Base-by-base conservation (phyloP, 2,888 invertebrate genomes). In the Hemaris fuciformis region DNA sequence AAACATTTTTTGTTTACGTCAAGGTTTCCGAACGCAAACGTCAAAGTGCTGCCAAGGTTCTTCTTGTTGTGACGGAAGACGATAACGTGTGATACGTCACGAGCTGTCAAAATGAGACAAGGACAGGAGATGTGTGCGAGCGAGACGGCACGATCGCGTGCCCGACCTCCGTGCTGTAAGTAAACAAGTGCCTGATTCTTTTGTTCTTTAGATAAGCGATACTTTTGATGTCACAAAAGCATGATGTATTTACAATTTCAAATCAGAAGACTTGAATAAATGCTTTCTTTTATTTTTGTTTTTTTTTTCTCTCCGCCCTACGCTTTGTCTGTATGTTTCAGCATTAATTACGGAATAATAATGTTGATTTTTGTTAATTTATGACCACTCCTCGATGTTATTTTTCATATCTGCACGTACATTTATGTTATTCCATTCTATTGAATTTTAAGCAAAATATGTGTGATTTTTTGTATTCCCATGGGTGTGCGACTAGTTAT, bases 71-170 rank as follows among this genome's bases (percentile, higher is more conserved):
- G 73, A 69, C 67, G 68, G 69, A 68, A 65, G 70, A 64, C 68
- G 73, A 70, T 76, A 76, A 68, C 69, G 69, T 69, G 75, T 77
- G 69, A 69, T 74, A 63, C 78, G 77, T 79, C 84, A 83, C 86
- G 86, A 85, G 84, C 87, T 87, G 90, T 89, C 89, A 88, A 85
- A 83, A 83, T 75, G 87, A 8, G 53, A 89, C 75, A 79, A 87
- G 83, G 88, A 87, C 62, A 69, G 80, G 71, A 74, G 76, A 80
- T 67, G 62, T 63, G 66, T 45, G 64, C 62, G 66, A 71, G 80
- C 82, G 72, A 41, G 57, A 62, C 45, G 34, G 46, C 61, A 38
- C n/a, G 58, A 68, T 70, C 48, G 66, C 72, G 70, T 71, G 73
- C 65, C 60, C 59, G 65, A 59, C 64, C 63, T 63, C 62, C 64